A percentile compares a stretch with the other conserved stretches of the same genome.
These are phyloP conservation scores for Gopherus flavomarginatus DNA, from an alignment of 2,113 vertebrate species.

Conservation along the genomic window DNA sequence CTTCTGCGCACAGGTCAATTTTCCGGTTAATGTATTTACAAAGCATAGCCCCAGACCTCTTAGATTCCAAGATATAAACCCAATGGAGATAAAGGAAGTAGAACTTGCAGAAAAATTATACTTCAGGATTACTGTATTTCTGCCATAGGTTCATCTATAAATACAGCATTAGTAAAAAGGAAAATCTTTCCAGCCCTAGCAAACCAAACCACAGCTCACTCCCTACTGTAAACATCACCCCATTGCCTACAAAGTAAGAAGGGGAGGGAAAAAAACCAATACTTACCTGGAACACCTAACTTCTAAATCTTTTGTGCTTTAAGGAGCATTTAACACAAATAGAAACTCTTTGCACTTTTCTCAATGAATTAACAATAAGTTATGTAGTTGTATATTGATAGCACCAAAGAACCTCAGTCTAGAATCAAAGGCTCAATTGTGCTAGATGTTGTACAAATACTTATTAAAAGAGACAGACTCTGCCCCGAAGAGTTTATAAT, in stretches of 20 bases:
- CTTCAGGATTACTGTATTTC: constrained; percentile 47
- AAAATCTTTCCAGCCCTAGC: constrained; percentile 25
- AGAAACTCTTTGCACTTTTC: constrained; percentile 3
- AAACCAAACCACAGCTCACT: constrained; percentile 44
- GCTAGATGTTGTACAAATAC: constrained; percentile 42
- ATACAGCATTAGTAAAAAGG: constrained; percentile 51
- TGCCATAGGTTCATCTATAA: constrained; percentile 61
- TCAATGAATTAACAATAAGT: constrained; percentile 58
- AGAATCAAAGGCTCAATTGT: constrained; percentile 37
- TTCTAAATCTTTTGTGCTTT: constrained; percentile 35
- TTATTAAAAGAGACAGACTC: constrained; percentile 45
- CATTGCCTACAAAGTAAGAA: neutral
- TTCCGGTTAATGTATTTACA: constrained; percentile 26
- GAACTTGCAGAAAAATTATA: constrained; percentile 57
- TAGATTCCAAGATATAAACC: constrained; percentile 26
- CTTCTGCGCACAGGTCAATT: neutral
- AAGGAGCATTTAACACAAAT: neutral
- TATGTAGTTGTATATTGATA: constrained; percentile 49
- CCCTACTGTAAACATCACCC: constrained; percentile 10
- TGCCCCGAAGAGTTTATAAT: constrained; percentile 53
- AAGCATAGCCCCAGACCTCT: neutral
- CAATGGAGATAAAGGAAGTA: constrained; percentile 62
- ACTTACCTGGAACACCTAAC: neutral
- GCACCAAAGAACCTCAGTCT: constrained; percentile 25
- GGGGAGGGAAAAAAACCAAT: neutral